Conservation (phyloP, 2,113 vertebrate genomes). For the Lasiurus borealis region DNA sequence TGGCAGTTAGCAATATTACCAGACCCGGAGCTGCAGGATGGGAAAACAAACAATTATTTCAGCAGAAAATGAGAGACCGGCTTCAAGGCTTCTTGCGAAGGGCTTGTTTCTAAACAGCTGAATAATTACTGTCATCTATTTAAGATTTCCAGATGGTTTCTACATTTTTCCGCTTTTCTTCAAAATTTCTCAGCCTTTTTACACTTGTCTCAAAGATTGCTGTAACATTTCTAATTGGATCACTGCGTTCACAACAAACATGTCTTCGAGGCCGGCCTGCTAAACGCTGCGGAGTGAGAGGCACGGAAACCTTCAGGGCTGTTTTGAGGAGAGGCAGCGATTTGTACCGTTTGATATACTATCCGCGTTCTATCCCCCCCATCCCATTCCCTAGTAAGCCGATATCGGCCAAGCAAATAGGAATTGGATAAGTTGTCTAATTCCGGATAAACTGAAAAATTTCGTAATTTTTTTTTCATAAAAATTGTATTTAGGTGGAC, state of each 20-base stretch:
- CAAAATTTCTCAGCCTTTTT: slow-evolving; percentile 74
- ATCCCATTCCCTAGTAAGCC: not conserved
- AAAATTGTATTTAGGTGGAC: not conserved
- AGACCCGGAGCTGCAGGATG: slow-evolving; percentile 37
- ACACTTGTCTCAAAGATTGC: slow-evolving; percentile 75
- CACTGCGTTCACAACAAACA: slow-evolving; percentile 70
- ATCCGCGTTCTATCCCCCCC: not conserved
- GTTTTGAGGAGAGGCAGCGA: not conserved
- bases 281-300: not conserved
- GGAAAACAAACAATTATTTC: slow-evolving; percentile 80
- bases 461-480: not conserved
- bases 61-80: slow-evolving; percentile 76
- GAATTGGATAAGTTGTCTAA: not conserved
- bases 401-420: not conserved
- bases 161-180: slow-evolving; percentile 76
- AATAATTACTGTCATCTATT: slow-evolving; percentile 80
- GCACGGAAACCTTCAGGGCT: not conserved
- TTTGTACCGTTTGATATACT: not conserved
- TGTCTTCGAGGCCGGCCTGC: not conserved
- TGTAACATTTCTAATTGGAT: slow-evolving; percentile 74
- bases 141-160: slow-evolving; percentile 82
- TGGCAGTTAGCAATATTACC: not conserved
- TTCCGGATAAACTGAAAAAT: not conserved
- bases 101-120: slow-evolving; percentile 82
- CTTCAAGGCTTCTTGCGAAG: slow-evolving; percentile 71